Evolutionary conservation across 2,797 vertebrate species (phyloP), one percentile per base, ranked within the genome.

Genomic region (Argyrosomus regius): DNA sequence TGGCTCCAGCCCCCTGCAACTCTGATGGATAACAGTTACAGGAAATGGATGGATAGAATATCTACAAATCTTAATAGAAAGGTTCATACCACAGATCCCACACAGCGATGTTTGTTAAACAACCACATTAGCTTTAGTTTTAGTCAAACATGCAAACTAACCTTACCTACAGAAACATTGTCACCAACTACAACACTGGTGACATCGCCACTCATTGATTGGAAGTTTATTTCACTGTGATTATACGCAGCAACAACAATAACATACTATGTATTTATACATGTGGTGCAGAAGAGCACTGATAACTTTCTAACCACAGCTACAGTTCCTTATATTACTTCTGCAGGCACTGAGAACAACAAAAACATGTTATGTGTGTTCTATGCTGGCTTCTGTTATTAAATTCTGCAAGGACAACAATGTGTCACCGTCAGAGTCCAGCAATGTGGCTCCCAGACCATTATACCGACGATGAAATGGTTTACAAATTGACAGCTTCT

Each of bases 351-450:
- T 8, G 35, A 58, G 20, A 31, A 14, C 28, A 66, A 63, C 41
- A 68, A 39, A 75, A 78, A 28, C 9, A 58, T 2, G 20, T 74
- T 6, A 26, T 61, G 14, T 54, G 6, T 64, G 53, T 35, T 35
- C 62, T 75, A 26, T 28, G 52, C 59, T 77, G 39, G 45, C 46
- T 66, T 59, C 54, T 53, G 6, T 57, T 20, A 24, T 57, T 20
- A 24, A 43, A 62, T 62, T 67, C 43, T 59, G 57, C 73, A 18
- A 52, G 48, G 14, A 35, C 60, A 31, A 11, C 45, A 57, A 14
- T 12, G 13, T 71, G 50, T 53, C 35, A 39, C 8, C 35, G 35
- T 9, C 22, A 16, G 12, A 62, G 28, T 20, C 18, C 6, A 24
- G 46, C 35, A 39, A 9, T 39, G 20, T 26, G 12, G 14, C 52